Evolutionary conservation across 2,113 vertebrate genomes (phyloP).

Genomic region (Morone saxatilis): DNA sequence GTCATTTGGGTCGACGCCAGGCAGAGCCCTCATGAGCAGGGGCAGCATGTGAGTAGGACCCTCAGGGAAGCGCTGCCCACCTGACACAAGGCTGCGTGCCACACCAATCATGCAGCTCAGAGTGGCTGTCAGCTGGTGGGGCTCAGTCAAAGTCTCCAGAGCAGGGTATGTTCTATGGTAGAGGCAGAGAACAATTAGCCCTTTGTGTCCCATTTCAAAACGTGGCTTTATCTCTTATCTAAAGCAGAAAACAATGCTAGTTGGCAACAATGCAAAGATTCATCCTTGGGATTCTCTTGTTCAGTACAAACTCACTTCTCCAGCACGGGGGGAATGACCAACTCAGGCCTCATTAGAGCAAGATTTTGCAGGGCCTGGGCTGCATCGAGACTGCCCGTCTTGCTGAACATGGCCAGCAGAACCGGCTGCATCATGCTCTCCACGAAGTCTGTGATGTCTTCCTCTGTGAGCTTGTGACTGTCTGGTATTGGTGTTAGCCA

Average conservation of each 20-base stretch:
- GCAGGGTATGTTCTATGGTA: conserved; percentile 94
- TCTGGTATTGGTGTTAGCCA: conserved; percentile 95
- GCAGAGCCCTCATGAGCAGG: conserved; percentile 96
- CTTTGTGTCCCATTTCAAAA: conserved; percentile 43
- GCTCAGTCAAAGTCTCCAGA: conserved; percentile 97
- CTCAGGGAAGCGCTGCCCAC: conserved; percentile 92
- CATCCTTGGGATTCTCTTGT: neutral
- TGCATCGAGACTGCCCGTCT: conserved; percentile 97
- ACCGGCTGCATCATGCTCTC: conserved; percentile 97
- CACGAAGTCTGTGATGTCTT: conserved; percentile 96
- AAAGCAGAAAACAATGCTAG: conserved; percentile 3
- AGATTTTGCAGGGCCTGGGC: conserved; percentile 98
- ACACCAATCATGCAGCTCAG: conserved; percentile 98
- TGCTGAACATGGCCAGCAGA: conserved; percentile 98
- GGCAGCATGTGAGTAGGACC: conserved; percentile 98
- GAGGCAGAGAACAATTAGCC: conserved; percentile 44
- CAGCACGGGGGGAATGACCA: conserved; percentile 97
- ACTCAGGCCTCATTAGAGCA: conserved; percentile 95
- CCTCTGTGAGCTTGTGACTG: conserved; percentile 94
- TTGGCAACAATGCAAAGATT: neutral
- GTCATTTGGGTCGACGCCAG: conserved; percentile 98
- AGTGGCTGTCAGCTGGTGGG: conserved; percentile 98
- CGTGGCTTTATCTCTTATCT: conserved; percentile 1
- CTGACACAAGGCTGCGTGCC: conserved; percentile 94
- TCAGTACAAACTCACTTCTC: conserved; percentile 87